A percentile compares a stretch with the other conserved stretches of the same genome.
Conservation (phyloP, 2,113 vertebrate genomes). For the Stegastes partitus region DNA sequence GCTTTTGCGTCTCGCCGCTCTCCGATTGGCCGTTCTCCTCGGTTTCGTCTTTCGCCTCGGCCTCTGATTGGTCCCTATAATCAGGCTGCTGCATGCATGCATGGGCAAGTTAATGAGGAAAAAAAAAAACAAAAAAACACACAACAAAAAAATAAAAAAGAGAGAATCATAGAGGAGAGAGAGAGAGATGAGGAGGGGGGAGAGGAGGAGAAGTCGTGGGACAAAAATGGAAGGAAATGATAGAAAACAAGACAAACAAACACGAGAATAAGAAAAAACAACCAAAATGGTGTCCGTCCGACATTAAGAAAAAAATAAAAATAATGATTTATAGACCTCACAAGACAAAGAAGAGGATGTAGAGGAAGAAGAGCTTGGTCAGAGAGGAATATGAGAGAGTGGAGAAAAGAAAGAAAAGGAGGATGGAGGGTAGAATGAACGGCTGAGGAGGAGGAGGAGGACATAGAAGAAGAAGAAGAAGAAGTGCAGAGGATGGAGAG, state of each 20-base stretch:
- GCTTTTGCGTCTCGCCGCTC: slow-evolving; percentile 77
- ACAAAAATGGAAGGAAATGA: slow-evolving; percentile 64
- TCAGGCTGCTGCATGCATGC: slow-evolving; percentile 93
- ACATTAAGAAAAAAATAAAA: slow-evolving; percentile 83
- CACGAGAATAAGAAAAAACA: slow-evolving; percentile 65
- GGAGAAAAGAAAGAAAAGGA: slow-evolving; percentile 90
- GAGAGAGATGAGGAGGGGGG: slow-evolving; percentile 27
- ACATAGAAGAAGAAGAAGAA: slow-evolving; percentile 52
- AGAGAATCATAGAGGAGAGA: slow-evolving; percentile 75
- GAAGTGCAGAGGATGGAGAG: slow-evolving; percentile 3
- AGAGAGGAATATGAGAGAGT: slow-evolving; percentile 88
- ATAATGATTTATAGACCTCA: slow-evolving; percentile 86
- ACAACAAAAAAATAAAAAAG: slow-evolving; percentile 52
- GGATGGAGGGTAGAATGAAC: slow-evolving; percentile 88
- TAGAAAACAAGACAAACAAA: slow-evolving; percentile 77
- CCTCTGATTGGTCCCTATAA: slow-evolving; percentile 90
- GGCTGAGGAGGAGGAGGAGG: slow-evolving; percentile 81
- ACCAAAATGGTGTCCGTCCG: slow-evolving; percentile 82
- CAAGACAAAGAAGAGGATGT: slow-evolving; percentile 94
- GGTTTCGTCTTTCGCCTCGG: slow-evolving; percentile 81
- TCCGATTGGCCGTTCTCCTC: slow-evolving; percentile 82
- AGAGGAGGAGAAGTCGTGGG: slow-evolving; percentile 46
- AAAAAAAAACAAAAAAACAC: slow-evolving; percentile 80
- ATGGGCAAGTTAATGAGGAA: slow-evolving; percentile 95
- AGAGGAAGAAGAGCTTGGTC: slow-evolving; percentile 91